Evolutionary conservation across 1,140 invertebrate species (phyloP).

Genomic region (Nasonia longicornis): DNA sequence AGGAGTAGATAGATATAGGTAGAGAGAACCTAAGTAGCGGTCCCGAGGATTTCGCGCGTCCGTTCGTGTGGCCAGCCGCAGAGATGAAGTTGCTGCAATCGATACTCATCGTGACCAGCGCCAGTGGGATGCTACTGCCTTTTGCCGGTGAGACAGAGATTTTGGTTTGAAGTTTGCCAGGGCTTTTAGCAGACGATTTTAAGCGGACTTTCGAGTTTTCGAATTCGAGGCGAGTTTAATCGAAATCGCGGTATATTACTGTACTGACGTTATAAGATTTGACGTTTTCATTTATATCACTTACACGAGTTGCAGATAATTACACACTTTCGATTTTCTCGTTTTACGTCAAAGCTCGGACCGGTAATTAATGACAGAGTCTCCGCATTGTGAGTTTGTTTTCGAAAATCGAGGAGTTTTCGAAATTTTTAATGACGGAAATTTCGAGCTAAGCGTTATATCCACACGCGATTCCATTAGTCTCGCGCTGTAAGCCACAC

Average conservation of each 20-base stretch:
- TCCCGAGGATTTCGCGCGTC: neutral
- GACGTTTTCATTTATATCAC: neutral
- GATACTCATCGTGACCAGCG: conserved; percentile 56
- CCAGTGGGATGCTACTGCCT: conserved; percentile 55
- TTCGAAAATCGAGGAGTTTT: neutral
- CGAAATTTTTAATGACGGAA: neutral
- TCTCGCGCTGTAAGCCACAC: neutral
- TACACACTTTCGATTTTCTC: neutral
- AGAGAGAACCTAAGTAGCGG: neutral
- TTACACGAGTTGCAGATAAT: too few relatives aligned
- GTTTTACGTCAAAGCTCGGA: neutral
- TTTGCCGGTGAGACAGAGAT: conserved; percentile 57
- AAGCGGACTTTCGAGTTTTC: neutral
- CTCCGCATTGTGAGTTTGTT: too few relatives aligned
- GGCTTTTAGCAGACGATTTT: neutral
- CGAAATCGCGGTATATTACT: neutral
- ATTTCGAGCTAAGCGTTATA: neutral
- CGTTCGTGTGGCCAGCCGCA: conserved; percentile 29
- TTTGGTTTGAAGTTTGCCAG: neutral
- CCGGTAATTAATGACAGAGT: too few relatives aligned
- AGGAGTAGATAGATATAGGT: neutral
- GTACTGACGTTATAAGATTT: neutral
- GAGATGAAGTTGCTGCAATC: conserved; percentile 58
- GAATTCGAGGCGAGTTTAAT: neutral
- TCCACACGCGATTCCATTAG: neutral